These are phyloP conservation scores for Drosophila nikananu DNA, from an alignment of 1,140 invertebrate genomes.

Conservation along the genomic window DNA sequence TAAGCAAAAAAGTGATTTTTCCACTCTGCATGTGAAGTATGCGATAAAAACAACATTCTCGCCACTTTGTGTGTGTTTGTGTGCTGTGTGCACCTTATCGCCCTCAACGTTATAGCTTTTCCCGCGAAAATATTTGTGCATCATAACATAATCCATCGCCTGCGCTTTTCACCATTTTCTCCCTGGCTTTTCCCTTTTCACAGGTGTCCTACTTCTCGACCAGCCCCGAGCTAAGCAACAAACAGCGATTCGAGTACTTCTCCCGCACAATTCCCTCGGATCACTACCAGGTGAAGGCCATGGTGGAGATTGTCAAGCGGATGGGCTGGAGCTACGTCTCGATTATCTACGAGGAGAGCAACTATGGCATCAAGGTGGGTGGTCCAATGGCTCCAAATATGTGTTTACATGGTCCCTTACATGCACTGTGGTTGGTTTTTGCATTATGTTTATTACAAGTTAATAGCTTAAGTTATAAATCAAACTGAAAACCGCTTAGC, in stretches of 20 bases:
- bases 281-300: conserved; percentile 96
- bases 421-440: neutral
- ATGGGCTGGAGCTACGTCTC: conserved; percentile 97
- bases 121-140: conserved; percentile 12
- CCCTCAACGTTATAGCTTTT: conserved; percentile 12
- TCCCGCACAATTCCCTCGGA: conserved; percentile 97
- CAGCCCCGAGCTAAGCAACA: conserved; percentile 97
- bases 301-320: conserved; percentile 96
- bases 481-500: too few relatives aligned
- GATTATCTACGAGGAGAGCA: conserved; percentile 98
- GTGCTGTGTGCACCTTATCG: neutral
- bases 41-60: conserved; percentile 4
- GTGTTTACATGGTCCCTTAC: neutral
- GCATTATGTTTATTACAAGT: too few relatives aligned
- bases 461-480: neutral
- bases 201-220: conserved; percentile 99
- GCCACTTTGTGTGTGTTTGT: conserved; percentile 6
- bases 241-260: conserved; percentile 98
- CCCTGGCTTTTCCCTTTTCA: conserved; percentile 37
- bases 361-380: conserved; percentile 97
- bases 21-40: conserved; percentile 4
- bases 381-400: neutral
- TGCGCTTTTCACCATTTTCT: neutral
- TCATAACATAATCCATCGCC: conserved; percentile 13
- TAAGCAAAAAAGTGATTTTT: conserved; percentile 11